Evolutionary conservation across 2,113 vertebrate genomes (phyloP).

Genomic region (Chaetorhynchus papuensis): DNA sequence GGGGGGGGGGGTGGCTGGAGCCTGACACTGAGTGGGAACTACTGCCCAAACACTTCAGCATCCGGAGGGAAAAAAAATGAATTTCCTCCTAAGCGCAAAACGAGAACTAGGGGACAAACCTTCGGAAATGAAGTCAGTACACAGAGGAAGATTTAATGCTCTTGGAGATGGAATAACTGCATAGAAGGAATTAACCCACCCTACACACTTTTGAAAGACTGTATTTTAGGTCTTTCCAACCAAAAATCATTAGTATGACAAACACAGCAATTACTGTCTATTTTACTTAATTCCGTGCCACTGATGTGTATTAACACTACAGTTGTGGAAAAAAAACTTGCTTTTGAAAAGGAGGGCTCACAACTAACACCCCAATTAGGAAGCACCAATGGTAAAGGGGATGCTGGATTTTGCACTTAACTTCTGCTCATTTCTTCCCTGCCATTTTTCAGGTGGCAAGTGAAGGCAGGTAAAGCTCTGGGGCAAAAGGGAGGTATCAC

Average conservation of each 20-base stretch:
- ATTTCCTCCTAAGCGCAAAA: background rate
- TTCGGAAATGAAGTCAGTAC: constrained; percentile 10
- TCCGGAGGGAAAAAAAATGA: background rate
- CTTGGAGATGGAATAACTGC: background rate
- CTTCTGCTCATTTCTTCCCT: background rate
- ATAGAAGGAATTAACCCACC: background rate
- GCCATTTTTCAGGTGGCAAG: background rate
- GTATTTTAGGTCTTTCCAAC: constrained; percentile 5
- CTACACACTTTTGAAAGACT: background rate
- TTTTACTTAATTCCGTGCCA: constrained; percentile 25
- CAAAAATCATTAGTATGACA: constrained; percentile 29
- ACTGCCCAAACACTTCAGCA: background rate
- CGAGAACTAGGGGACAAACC: background rate
- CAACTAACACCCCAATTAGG: background rate
- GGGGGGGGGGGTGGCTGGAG: background rate
- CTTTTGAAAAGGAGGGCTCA: background rate
- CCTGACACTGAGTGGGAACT: background rate
- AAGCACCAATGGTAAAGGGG: background rate
- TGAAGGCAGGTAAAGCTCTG: background rate
- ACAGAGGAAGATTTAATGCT: background rate
- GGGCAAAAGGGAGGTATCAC: background rate
- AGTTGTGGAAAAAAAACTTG: background rate
- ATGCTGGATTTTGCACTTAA: background rate
- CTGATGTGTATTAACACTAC: constrained; percentile 21
- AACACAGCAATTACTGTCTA: constrained; percentile 30